Percentiles rank a stretch among this genome's conserved stretches.
phyloP scores from a whole-genome alignment of 2,113 vertebrate species.

The Oncorhynchus tshawytscha region DNA sequence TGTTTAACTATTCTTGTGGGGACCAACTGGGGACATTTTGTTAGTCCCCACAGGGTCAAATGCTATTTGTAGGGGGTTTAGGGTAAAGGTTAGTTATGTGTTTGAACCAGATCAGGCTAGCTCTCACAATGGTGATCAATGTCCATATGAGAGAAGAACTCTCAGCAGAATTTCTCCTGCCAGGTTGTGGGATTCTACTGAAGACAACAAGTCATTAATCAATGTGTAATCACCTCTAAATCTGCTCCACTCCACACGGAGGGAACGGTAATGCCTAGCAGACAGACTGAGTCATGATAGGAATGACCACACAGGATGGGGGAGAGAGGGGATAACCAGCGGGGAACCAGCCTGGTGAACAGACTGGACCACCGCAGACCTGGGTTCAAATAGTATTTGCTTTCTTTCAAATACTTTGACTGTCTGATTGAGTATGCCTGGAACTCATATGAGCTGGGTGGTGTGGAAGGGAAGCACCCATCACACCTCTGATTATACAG shows the following conservation, averaged over 20 bases:
- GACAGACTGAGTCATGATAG: background rate
- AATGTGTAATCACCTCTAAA: conserved; percentile 28
- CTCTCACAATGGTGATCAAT: background rate
- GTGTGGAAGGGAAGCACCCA: no score
- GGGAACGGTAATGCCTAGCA: conserved; percentile 8
- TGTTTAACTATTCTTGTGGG: no score
- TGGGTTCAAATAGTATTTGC: no score
- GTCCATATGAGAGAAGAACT: background rate
- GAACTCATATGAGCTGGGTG: no score
- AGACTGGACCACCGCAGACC: background rate
- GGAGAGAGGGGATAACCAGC: background rate
- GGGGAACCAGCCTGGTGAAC: no score
- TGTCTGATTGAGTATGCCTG: no score
- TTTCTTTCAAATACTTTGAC: no score
- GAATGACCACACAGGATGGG: conserved; percentile 26
- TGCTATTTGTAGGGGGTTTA: no score
- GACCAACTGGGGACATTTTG: no score
- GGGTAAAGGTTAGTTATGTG: background rate
- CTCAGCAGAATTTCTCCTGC: background rate
- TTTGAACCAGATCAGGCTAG: background rate
- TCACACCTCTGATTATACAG: no score
- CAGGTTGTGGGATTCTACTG: background rate
- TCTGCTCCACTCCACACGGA: conserved; percentile 9
- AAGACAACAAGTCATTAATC: conserved; percentile 15
- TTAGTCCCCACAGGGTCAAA: no score